phyloP scores from a whole-genome alignment of 2,797 vertebrate genomes.

The Carapus acus region DNA sequence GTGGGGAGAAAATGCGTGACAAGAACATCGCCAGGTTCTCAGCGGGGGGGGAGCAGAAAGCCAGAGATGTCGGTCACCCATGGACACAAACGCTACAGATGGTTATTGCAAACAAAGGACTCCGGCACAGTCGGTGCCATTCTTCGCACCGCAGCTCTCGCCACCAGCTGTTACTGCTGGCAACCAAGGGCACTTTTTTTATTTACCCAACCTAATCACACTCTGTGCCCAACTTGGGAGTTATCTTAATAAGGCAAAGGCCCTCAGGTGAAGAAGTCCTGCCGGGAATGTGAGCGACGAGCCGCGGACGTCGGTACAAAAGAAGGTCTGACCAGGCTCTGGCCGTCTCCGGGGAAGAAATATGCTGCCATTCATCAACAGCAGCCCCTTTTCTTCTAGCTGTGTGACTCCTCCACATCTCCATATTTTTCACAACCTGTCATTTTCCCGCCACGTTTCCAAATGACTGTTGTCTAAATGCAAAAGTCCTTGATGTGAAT shows the following conservation, averaged over 20 bases:
- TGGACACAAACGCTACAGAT: no score
- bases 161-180: slow-evolving; percentile 5
- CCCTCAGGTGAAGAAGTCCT: slow-evolving; percentile 4
- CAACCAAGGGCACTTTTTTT: slow-evolving; percentile 1
- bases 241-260: slow-evolving; percentile 18
- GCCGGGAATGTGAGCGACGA: no score
- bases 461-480: slow-evolving; percentile 10
- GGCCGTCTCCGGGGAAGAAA: slow-evolving; percentile 38
- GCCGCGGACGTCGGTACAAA: slow-evolving; percentile 19
- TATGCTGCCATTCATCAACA: slow-evolving; percentile 33
- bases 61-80: no score
- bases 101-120: no score
- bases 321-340: slow-evolving; percentile 36
- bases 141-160: neutral
- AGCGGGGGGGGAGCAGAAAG: no score
- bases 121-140: no score
- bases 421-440: slow-evolving; percentile 9
- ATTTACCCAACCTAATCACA: slow-evolving; percentile 6
- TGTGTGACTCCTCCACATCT: neutral
- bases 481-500: slow-evolving; percentile 19
- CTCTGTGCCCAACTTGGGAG: slow-evolving; percentile 17
- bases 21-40: no score
- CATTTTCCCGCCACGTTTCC: slow-evolving; percentile 9
- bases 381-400: slow-evolving; percentile 14
- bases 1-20: no score